These are phyloP conservation scores for Gibbula magus DNA, from an alignment of 2,888 invertebrate genomes.

Conservation along the genomic window DNA sequence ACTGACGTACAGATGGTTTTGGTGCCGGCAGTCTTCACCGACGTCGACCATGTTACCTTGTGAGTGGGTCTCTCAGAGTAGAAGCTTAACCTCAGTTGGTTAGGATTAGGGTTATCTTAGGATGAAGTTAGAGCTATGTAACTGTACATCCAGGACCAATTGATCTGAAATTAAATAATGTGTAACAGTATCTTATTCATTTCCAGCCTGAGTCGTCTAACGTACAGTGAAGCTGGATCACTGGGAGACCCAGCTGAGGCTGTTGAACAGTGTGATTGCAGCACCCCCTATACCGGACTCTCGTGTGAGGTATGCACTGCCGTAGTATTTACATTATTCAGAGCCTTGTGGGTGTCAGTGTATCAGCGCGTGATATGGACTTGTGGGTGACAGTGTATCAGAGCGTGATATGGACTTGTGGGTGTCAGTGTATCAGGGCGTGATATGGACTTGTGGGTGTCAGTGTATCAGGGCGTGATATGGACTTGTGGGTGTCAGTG, in stretches of 20 bases:
- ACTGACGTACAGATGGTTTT: constrained; percentile 85
- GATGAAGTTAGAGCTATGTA: not conserved
- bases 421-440: too few relatives aligned
- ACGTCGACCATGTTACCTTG: constrained; percentile 29
- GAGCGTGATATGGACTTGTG: too few relatives aligned
- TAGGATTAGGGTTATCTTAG: not conserved
- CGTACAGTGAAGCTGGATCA: constrained; percentile 26
- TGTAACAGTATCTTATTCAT: not conserved
- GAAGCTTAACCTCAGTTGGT: too few relatives aligned
- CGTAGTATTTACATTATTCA: not conserved
- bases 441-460: too few relatives aligned
- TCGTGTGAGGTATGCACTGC: constrained; percentile 83
- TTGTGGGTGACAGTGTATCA: not conserved
- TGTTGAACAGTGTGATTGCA: constrained; percentile 88
- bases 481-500: too few relatives aligned
- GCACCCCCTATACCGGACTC: constrained; percentile 85
- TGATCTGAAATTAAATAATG: not conserved
- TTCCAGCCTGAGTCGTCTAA: constrained; percentile 31
- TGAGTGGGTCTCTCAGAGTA: too few relatives aligned
- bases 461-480: too few relatives aligned
- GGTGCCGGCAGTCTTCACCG: constrained; percentile 41
- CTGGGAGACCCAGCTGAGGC: constrained; percentile 31
- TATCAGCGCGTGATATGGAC: not conserved
- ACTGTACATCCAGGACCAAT: too few relatives aligned
- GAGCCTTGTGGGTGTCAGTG: not conserved